Evolutionary conservation across 2,888 invertebrate species (phyloP).

Genomic region (Lysandra bellargus): DNA sequence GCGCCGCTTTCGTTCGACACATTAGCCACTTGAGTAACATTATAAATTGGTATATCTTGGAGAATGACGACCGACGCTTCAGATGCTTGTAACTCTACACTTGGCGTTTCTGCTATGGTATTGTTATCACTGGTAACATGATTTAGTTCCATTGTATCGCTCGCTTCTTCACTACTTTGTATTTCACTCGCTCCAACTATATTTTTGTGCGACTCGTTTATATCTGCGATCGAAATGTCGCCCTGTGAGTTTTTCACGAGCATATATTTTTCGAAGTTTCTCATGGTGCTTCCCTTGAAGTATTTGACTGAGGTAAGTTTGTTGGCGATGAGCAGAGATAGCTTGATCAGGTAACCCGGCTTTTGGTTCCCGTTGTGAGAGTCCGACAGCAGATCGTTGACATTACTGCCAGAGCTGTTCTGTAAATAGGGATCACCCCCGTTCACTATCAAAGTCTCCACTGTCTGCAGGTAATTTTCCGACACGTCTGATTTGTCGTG

Average conservation of each 20-base stretch:
- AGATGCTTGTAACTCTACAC: not conserved
- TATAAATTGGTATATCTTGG: not conserved
- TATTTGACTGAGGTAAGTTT: conserved; percentile 48
- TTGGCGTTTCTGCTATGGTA: not conserved
- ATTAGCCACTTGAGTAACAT: not conserved
- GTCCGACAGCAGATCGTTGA: conserved; percentile 68
- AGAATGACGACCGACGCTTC: not conserved
- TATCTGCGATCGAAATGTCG: conserved; percentile 42
- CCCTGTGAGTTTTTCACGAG: conserved; percentile 51
- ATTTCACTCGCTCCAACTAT: not conserved
- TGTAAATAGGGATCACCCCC: conserved; percentile 68
- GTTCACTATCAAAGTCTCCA: conserved; percentile 62
- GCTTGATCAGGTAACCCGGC: conserved; percentile 35
- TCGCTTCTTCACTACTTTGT: not conserved
- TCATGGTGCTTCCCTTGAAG: conserved; percentile 36
- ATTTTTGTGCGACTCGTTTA: conserved; percentile 24
- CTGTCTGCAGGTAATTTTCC: conserved; percentile 58
- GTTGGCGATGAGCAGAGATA: conserved; percentile 58
- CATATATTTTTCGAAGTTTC: conserved; percentile 48
- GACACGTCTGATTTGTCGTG: conserved; percentile 55
- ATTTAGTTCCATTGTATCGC: no score
- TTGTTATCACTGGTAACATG: not conserved
- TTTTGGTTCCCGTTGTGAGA: conserved; percentile 46
- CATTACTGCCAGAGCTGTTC: conserved; percentile 67
- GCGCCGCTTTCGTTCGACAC: not conserved